Percentiles rank a stretch among this genome's conserved stretches.
Conservation (phyloP, 2,888 invertebrate genomes). For the Macropis europaea region DNA sequence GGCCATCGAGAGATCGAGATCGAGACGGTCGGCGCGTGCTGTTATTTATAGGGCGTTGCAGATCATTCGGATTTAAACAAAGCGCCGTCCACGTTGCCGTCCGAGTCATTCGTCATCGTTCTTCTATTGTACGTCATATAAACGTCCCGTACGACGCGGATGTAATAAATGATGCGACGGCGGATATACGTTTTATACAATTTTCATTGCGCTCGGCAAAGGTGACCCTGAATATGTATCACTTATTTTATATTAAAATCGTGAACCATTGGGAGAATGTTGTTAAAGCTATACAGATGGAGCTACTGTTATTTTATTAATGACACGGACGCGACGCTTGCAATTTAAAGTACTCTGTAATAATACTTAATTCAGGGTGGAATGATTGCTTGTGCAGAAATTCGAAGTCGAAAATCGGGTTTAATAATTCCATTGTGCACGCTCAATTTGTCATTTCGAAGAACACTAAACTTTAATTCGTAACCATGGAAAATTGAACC, state of each 20-base stretch:
- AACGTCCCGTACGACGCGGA: slow-evolving; percentile 26
- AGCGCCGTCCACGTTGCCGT: slow-evolving; percentile 22
- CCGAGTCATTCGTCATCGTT: slow-evolving; percentile 47
- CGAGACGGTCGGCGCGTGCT: slow-evolving; percentile 56
- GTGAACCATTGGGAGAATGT: no score
- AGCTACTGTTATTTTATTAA: no score
- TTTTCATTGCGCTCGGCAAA: slow-evolving; percentile 23
- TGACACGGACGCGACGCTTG: no score
- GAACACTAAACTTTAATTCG: no score
- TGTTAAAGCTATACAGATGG: no score
- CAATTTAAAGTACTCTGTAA: no score
- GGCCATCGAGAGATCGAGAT: slow-evolving; percentile 46
- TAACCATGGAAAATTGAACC: no score
- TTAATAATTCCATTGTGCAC: no score
- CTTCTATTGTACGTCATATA: slow-evolving; percentile 33
- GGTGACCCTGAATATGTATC: not conserved
- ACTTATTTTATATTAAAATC: not conserved
- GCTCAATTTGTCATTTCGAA: no score
- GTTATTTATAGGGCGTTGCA: slow-evolving; percentile 55
- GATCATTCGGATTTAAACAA: slow-evolving; percentile 63
- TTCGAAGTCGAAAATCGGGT: no score
- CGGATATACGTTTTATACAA: slow-evolving; percentile 20
- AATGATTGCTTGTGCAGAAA: no score
- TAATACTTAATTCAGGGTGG: no score
- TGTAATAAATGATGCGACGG: slow-evolving; percentile 34